Percentiles rank a stretch among this genome's conserved stretches.
phyloP scores from a whole-genome alignment of 2,113 vertebrate species.

The Megaptera novaeangliae region DNA sequence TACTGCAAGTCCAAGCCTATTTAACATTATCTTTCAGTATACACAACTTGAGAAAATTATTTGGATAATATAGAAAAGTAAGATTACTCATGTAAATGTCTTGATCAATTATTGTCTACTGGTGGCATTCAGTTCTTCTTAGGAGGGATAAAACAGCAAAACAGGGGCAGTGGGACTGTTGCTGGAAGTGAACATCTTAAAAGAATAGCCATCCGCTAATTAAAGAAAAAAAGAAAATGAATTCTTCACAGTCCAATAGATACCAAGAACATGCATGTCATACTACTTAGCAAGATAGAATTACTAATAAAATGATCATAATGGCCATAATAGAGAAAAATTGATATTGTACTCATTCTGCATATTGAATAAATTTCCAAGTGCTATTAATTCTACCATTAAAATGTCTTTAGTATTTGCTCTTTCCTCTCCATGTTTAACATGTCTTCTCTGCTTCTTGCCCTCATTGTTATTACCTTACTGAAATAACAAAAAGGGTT shows the following conservation, averaged over 20 bases:
- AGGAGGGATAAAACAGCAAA: background rate
- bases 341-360: background rate
- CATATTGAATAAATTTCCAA: background rate
- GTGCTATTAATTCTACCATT: background rate
- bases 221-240: background rate
- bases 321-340: background rate
- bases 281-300: background rate
- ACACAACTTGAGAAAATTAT: background rate
- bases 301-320: background rate
- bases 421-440: background rate
- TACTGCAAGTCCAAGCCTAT: background rate
- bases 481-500: background rate
- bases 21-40: background rate
- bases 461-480: background rate
- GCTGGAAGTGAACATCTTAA: background rate
- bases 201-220: background rate
- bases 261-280: background rate
- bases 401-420: background rate
- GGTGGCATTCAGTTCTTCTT: background rate
- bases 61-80: background rate
- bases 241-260: background rate
- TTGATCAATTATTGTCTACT: background rate
- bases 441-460: background rate
- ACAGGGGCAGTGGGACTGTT: background rate
- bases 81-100: background rate